A percentile compares a stretch with the other conserved stretches of the same genome.
phyloP scores from a whole-genome alignment of 2,113 vertebrate genomes.

The Daboia siamensis region DNA sequence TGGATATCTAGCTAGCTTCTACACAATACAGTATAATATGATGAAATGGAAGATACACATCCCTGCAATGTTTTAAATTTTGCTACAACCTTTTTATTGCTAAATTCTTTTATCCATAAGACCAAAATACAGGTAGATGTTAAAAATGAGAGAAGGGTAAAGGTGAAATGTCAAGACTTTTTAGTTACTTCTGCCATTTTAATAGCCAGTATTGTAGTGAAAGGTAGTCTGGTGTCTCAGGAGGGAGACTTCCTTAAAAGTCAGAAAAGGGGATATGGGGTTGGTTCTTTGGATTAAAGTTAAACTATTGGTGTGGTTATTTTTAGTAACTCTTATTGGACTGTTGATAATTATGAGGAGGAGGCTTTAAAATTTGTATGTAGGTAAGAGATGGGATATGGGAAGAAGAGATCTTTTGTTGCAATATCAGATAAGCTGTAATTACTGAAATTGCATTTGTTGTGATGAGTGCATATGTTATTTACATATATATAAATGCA shows the following conservation, averaged over 20 bases:
- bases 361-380: not conserved
- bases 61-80: not conserved
- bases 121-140: not conserved
- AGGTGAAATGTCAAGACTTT: not conserved
- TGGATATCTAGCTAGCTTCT: not conserved
- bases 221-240: not conserved
- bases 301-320: not conserved
- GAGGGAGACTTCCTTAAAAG: not conserved
- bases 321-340: not conserved
- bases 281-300: not conserved
- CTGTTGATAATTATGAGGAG: not conserved
- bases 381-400: not conserved
- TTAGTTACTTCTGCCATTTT: not conserved
- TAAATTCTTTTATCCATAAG: not conserved
- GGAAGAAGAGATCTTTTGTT: not conserved
- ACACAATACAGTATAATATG: not conserved
- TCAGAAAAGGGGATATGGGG: not conserved
- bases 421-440: not conserved
- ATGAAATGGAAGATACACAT: not conserved
- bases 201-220: not conserved
- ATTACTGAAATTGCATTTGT: not conserved
- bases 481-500: no score
- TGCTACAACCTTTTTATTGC: not conserved
- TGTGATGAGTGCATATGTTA: not conserved
- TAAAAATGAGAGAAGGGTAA: not conserved